Percentiles rank a stretch among this genome's conserved stretches.
These are phyloP conservation scores for Hippocampus barbouri DNA, from an alignment of 2,113 vertebrate genomes.

Conservation along the genomic window DNA sequence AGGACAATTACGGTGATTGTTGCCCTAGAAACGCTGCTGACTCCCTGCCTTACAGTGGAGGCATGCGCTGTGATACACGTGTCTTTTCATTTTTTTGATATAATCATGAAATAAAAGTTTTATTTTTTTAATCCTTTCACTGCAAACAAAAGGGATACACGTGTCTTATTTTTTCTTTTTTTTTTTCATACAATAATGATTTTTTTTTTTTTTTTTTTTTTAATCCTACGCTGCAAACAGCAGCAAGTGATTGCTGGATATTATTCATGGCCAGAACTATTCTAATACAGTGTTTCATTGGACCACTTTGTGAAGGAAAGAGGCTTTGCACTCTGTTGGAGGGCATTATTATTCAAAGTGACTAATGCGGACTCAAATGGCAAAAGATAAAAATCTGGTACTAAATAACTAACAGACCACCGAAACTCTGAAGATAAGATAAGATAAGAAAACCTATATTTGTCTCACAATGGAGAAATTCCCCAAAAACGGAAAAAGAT, in stretches of 20 bases:
- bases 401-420: background rate
- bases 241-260: background rate
- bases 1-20: conserved; percentile 74
- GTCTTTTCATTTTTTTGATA: background rate
- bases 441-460: too few species aligned
- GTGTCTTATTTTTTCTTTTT: too few species aligned
- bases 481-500: too few species aligned
- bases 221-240: background rate
- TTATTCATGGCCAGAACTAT: conserved; percentile 23
- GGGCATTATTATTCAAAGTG: conserved; percentile 2
- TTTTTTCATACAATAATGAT: too few species aligned
- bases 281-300: conserved; percentile 16
- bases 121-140: background rate
- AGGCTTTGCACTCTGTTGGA: conserved; percentile 3
- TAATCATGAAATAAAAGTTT: background rate
- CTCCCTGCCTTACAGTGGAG: conserved; percentile 27
- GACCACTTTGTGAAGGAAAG: conserved; percentile 18
- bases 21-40: conserved; percentile 67
- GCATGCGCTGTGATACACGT: background rate
- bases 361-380: background rate
- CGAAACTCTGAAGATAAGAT: too few species aligned
- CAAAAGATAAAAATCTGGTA: background rate
- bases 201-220: background rate
- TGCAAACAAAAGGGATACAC: too few species aligned
- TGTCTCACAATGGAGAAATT: too few species aligned